Base-by-base conservation (phyloP, 2,113 vertebrate genomes). In the Alligator mississippiensis region DNA sequence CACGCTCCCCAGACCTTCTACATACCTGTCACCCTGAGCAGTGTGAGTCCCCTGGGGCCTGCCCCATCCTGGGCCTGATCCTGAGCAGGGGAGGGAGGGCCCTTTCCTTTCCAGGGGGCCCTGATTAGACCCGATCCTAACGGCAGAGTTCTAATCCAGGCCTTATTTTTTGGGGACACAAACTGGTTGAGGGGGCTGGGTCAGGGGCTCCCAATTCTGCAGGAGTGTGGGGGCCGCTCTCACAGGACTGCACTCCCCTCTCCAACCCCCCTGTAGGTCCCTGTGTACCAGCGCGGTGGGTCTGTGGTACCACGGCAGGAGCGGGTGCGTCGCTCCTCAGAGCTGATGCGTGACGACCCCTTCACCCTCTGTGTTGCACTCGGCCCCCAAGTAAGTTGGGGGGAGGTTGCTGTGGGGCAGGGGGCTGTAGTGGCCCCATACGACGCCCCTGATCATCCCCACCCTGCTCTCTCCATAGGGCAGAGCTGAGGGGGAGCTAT, bases 221-320 rank as follows among this genome's bases (percentile, higher is more conserved):
- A 34, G 34, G 34, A 34, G 34, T 34, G 4, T 34, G 34, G 34
- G 34, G 34, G 34, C 34, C 34, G 34, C 34, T 34, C 34, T 34
- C 34, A 34, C 34, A 34, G 34, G 4, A 57, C 63, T 13, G 10
- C 5, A 66, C 54, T 57, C 27, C 54, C 28, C 24, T 3, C n/a
- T 85, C 59, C 60, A 24, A 19, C 87, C 75, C 76, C 38, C n/a
- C 74, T 14, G 57, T 93, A 99, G 99, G 98, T 99, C 87, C 99
- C 99, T 0, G 98, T 98, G 84, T 99, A 98, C 96, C 99, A 99
- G 90, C 98, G 98, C 1, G 99, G 99, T 2, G 99, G 99, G 30
- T 98, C 98, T 6, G 98, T 99, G 5, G 98, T 99, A 87, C 97
- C 98, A 58, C 98, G 98, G 72, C 99, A 99, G 97, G 97, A 98